These are phyloP conservation scores for Muntiacus muntjak DNA, from an alignment of 2,113 vertebrate genomes.

Conservation along the genomic window DNA sequence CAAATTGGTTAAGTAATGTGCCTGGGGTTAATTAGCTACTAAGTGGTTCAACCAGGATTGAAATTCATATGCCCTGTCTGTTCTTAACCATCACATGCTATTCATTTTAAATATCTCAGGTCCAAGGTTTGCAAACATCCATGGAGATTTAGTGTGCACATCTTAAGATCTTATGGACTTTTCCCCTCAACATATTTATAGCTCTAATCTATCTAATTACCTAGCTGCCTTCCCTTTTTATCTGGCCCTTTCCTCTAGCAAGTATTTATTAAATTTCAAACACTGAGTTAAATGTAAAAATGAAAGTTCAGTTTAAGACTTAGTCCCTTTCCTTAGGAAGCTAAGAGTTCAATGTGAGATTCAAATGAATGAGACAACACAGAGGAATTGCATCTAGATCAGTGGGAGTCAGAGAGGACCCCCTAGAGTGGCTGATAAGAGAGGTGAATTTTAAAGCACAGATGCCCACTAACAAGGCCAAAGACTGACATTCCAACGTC, in stretches of 20 bases:
- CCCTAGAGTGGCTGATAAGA: not conserved
- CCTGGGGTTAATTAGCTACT: not conserved
- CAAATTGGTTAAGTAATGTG: not conserved
- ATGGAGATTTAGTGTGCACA: not conserved
- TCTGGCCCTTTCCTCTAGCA: not conserved
- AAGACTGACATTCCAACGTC: not conserved
- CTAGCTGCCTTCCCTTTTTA: not conserved
- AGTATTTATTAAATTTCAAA: constrained; percentile 29
- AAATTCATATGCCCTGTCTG: not conserved
- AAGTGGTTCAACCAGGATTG: not conserved
- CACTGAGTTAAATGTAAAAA: not conserved
- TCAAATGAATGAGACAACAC: not conserved
- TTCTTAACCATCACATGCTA: not conserved
- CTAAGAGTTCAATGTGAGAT: not conserved
- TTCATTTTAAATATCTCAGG: not conserved
- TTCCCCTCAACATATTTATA: not conserved
- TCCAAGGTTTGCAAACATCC: not conserved
- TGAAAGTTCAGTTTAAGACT: not conserved
- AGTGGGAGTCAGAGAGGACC: not conserved
- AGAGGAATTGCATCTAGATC: not conserved
- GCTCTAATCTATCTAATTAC: not conserved
- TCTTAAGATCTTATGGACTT: not conserved
- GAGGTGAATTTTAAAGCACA: not conserved
- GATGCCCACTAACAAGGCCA: not conserved
- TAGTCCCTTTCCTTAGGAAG: not conserved